Percentiles rank a stretch among this genome's conserved stretches.
phyloP scores from a whole-genome alignment of 2,113 vertebrate genomes.

The Gopherus flavomarginatus region DNA sequence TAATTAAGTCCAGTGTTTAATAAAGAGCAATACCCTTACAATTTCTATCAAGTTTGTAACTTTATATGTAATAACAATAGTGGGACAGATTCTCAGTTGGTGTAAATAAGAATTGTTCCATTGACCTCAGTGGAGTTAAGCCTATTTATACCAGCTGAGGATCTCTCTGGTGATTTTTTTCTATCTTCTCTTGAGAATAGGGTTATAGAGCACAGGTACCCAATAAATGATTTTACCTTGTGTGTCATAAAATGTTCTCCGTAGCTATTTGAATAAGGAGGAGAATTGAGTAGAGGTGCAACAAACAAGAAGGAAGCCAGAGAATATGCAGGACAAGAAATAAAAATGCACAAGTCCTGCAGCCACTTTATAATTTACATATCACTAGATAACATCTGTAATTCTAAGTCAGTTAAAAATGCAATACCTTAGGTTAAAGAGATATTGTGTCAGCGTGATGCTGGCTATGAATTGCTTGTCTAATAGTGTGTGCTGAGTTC shows the following conservation, averaged over 20 bases:
- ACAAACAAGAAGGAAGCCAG: background rate
- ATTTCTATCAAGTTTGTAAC: background rate
- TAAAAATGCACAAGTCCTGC: background rate
- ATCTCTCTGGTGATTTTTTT: background rate
- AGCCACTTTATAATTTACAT: background rate
- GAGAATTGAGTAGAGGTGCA: background rate
- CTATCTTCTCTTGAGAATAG: background rate
- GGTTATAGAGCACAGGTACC: background rate
- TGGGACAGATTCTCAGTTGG: background rate
- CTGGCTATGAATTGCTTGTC: background rate
- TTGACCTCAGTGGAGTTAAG: background rate
- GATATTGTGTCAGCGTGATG: background rate
- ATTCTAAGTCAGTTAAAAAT: background rate
- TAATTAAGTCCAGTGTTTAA: background rate
- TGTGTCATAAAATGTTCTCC: background rate
- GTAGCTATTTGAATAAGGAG: background rate
- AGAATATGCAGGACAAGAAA: background rate
- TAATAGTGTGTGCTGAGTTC: background rate
- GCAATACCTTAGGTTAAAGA: background rate
- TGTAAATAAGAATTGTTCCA: background rate
- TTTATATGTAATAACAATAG: slow-evolving; percentile 14
- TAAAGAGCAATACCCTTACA: background rate
- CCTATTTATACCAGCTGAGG: background rate
- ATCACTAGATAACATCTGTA: background rate
- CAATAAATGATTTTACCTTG: background rate